Evolutionary conservation across 2,113 vertebrate species (phyloP).

Genomic region (Microcebus ravelobensis): DNA sequence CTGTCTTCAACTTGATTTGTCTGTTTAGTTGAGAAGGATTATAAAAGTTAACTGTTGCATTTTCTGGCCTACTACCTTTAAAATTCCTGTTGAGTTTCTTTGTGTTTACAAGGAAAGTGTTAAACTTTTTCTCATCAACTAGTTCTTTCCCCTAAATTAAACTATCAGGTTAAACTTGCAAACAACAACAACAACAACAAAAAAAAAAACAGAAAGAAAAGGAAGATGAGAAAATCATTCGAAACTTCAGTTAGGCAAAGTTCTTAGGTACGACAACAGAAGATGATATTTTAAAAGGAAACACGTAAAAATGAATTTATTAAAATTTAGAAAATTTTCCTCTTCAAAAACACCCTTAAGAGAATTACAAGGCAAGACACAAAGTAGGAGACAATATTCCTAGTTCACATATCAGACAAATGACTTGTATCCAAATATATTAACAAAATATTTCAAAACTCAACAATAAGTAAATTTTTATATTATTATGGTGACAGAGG

Average conservation of each 20-base stretch:
- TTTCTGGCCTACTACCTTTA: conserved; percentile 67
- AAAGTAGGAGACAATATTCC: not conserved
- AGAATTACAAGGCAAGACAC: not conserved
- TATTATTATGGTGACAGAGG: no score
- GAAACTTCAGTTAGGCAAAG: not conserved
- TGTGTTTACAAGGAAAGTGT: conserved; percentile 65
- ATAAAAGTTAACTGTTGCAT: conserved; percentile 64
- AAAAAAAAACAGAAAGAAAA: no score
- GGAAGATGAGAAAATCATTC: not conserved
- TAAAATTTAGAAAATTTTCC: not conserved
- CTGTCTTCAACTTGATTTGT: conserved; percentile 66
- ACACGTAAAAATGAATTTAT: not conserved
- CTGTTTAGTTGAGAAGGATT: conserved; percentile 77
- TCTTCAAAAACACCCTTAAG: not conserved
- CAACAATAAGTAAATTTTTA: no score
- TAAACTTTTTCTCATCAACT: conserved; percentile 63
- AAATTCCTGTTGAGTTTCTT: conserved; percentile 67
- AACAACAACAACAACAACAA: no score
- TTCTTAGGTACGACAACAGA: not conserved
- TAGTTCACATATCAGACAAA: not conserved
- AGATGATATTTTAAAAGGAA: not conserved
- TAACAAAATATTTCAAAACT: not conserved
- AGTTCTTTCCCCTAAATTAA: conserved; percentile 52
- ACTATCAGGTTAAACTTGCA: conserved; percentile 68
- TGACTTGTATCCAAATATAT: not conserved